These are phyloP conservation scores for Coleophora deauratella DNA, from an alignment of 2,888 invertebrate genomes.

Conservation along the genomic window DNA sequence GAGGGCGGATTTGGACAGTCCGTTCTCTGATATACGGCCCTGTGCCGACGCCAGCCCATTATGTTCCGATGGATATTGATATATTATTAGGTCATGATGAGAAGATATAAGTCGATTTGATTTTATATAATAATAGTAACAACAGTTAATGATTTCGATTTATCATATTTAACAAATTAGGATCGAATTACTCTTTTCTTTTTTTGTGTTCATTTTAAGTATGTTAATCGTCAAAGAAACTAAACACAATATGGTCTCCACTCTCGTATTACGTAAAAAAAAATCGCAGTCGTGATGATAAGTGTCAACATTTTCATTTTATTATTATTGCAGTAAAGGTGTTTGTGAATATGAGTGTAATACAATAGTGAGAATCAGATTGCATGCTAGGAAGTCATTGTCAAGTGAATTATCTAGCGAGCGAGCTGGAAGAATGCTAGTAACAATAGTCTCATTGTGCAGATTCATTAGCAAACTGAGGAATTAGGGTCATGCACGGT, in stretches of 20 bases:
- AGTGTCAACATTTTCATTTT: too few relatives aligned
- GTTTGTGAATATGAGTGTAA: conserved; percentile 3
- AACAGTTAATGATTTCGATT: not conserved
- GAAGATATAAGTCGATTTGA: conserved; percentile 16
- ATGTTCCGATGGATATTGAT: conserved; percentile 34
- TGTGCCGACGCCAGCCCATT: conserved; percentile 25
- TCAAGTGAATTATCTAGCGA: conserved; percentile 21
- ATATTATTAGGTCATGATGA: conserved; percentile 19
- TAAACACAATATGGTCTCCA: conserved; percentile 2
- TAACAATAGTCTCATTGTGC: conserved; percentile 59
- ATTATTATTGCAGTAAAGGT: too few relatives aligned
- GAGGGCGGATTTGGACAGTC: conserved; percentile 32
- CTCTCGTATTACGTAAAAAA: conserved; percentile 10
- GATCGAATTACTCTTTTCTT: not conserved
- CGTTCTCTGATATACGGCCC: conserved; percentile 37
- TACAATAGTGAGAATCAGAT: conserved; percentile 10
- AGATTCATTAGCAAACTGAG: conserved; percentile 55
- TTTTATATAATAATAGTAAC: not conserved
- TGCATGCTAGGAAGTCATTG: conserved; percentile 32
- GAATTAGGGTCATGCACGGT: conserved; percentile 48
- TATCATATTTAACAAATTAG: too few relatives aligned
- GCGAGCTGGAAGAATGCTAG: conserved; percentile 37
- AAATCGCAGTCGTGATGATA: too few relatives aligned
- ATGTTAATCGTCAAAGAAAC: too few relatives aligned
- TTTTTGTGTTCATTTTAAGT: not conserved